Evolutionary conservation across 2,888 invertebrate genomes (phyloP), one percentile per base, ranked within the genome.

Genomic region (Siphlonurus alternatus): DNA sequence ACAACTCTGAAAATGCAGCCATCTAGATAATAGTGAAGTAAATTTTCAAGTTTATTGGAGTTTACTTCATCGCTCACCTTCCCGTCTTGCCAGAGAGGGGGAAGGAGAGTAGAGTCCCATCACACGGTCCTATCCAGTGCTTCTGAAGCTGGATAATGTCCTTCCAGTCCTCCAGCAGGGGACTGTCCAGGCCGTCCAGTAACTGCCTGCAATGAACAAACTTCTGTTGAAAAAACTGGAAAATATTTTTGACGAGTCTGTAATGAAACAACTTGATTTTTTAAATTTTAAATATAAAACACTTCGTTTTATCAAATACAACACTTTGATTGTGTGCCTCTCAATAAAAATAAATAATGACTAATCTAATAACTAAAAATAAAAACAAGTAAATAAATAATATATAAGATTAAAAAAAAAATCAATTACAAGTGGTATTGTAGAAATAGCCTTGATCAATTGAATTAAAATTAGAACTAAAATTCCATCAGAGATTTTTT

Each of bases 101-200:
- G 7, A 38, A 10, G 15, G 38, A 38, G 15, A 38, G 38, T 38
- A 38, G 15, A 38, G 38, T 38, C 5, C 94, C 94, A 74, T 86
- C 79, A 72, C 92, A 92, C 67, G 89, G 83, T 0, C 94, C 93
- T 70, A 95, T 90, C 94, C 94, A 95, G 73, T 93, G 86, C 69
- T 84, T 82, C 75, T 95, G 94, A 66, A 93, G 75, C 72, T 88
- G 87, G 61, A 85, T 86, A 56, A 94, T 85, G 74, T 93, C 93
- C 67, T 81, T 81, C 93, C 93, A 94, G 72, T 90, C 88, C 70
- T 82, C 81, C 66, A 91, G 77, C 20, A 74, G 74, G 15, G 85
- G 80, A 77, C 85, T 84, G 63, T 83, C 77, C 22, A 93, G 77
- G 10, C 90, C 90, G 56, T 89, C 83, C 69, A 82, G 69, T 5